These are phyloP conservation scores for Characodon lateralis DNA, from an alignment of 2,797 vertebrate genomes.

Conservation along the genomic window DNA sequence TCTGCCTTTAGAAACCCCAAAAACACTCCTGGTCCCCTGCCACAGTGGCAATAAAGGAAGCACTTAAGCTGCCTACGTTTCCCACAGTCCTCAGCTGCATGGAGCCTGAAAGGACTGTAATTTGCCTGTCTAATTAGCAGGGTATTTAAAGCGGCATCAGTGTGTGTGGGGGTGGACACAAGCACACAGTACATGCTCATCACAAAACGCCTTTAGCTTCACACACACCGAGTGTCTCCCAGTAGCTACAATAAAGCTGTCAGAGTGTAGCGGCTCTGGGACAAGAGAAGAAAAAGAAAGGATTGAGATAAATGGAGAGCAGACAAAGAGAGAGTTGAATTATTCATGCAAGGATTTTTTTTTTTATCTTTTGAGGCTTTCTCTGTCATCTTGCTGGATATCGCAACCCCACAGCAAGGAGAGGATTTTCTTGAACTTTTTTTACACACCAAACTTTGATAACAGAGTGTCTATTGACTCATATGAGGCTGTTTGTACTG, in stretches of 20 bases:
- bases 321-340: slow-evolving; percentile 69
- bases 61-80: slow-evolving; percentile 73
- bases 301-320: slow-evolving; percentile 67
- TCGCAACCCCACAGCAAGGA: slow-evolving; percentile 26
- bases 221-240: slow-evolving; percentile 38
- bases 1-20: slow-evolving; percentile 38
- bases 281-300: slow-evolving; percentile 47
- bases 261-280: slow-evolving; percentile 45
- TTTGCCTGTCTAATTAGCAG: slow-evolving; percentile 73
- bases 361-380: slow-evolving; percentile 24
- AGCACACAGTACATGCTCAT: slow-evolving; percentile 31
- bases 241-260: slow-evolving; percentile 65
- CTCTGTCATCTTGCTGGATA: slow-evolving; percentile 41
- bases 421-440: slow-evolving; percentile 36
- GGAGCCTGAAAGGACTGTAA: slow-evolving; percentile 57
- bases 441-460: slow-evolving; percentile 19
- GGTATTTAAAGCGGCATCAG: slow-evolving; percentile 55
- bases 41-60: slow-evolving; percentile 59
- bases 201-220: slow-evolving; percentile 33
- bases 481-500: background rate
- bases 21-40: slow-evolving; percentile 46
- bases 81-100: slow-evolving; percentile 72
- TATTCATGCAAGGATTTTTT: slow-evolving; percentile 59
- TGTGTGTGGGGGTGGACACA: slow-evolving; percentile 39
- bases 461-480: slow-evolving; percentile 28